These are phyloP conservation scores for Megaceryle maxima DNA, from an alignment of 2,113 vertebrate genomes.

Conservation along the genomic window DNA sequence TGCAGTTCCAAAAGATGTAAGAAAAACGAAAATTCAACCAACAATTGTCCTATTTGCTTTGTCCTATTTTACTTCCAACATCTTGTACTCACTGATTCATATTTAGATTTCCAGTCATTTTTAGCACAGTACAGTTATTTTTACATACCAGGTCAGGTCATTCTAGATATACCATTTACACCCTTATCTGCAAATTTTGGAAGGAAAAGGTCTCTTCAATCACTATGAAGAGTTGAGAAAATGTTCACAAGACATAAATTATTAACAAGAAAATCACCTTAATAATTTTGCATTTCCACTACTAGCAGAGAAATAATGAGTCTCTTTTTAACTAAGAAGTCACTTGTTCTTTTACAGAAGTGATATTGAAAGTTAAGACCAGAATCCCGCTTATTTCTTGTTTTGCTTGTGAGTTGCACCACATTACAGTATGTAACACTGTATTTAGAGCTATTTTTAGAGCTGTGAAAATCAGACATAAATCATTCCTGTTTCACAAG, in stretches of 20 bases:
- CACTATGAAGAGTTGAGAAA: not conserved
- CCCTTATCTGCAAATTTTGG: not conserved
- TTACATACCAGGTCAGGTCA: slow-evolving; percentile 11
- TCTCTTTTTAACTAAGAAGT: not conserved
- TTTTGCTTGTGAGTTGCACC: not conserved
- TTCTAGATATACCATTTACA: not conserved
- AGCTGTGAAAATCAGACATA: slow-evolving; percentile 54
- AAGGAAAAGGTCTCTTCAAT: not conserved
- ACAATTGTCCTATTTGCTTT: not conserved
- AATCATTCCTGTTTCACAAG: slow-evolving; percentile 56
- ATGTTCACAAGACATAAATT: not conserved
- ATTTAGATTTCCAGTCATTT: slow-evolving; percentile 6
- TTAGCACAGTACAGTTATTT: slow-evolving; percentile 34
- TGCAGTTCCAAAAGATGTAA: not conserved
- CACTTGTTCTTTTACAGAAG: not conserved
- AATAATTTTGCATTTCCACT: not conserved
- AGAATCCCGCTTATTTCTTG: slow-evolving; percentile 1
- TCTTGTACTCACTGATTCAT: not conserved
- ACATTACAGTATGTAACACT: slow-evolving; percentile 5
- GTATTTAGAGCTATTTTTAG: slow-evolving; percentile 39
- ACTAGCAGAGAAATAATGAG: not conserved
- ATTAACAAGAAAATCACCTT: not conserved
- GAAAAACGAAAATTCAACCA: not conserved
- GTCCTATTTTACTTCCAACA: not conserved
- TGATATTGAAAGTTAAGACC: not conserved